Evolutionary conservation across 2,113 vertebrate genomes (phyloP), one percentile per base, ranked within the genome.

Genomic region (Puffinus mauretanicus): DNA sequence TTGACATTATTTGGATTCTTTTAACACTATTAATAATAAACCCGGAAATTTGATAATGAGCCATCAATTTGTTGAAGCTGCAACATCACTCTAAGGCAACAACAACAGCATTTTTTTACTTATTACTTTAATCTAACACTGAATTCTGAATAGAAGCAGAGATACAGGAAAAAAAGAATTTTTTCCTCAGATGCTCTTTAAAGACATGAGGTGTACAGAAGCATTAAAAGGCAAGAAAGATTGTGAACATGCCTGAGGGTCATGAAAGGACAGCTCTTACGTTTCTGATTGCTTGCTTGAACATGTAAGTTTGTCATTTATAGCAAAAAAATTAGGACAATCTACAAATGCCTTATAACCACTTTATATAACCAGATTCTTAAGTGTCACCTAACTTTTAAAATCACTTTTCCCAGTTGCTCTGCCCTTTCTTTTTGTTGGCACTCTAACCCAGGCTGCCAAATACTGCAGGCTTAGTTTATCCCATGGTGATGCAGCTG

Each of bases 31-130:
- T 40, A 89, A 38, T 73, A 94, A 86, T 66, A 94, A 92, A 91
- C 4, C 10, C 62, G 46, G 60, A 83, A 81, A 94, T 96, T 93
- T 96, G 72, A 71, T 93, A 93, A 94, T 88, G 26, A 96, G 44
- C 17, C 46, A n/a, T 78, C n/a, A 90, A 94, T 96, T 96, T 16
- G 1, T 17, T 93, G 79, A 86, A 42, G 22, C 52, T 93, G 46
- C 19, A 84, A 58, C 64, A 93, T 84, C 61, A 70, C 72, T 86
- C 73, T 71, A 76, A 84, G 94, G 92, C 90, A 91, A 94, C 21
- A 91, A 87, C 40, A 87, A 11, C 26, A 57, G 22, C 29, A 24
- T 82, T 86, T 96, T 96, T 96, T 94, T n/a, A n/a, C 46, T 73
- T 80, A 64, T 93, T 93, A 47, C 30, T 96, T 95, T 82, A 83